A percentile compares a stretch with the other conserved stretches of the same genome.
Evolutionary conservation across 2,797 vertebrate genomes (phyloP).

Genomic region (Melanogrammus aeglefinus): DNA sequence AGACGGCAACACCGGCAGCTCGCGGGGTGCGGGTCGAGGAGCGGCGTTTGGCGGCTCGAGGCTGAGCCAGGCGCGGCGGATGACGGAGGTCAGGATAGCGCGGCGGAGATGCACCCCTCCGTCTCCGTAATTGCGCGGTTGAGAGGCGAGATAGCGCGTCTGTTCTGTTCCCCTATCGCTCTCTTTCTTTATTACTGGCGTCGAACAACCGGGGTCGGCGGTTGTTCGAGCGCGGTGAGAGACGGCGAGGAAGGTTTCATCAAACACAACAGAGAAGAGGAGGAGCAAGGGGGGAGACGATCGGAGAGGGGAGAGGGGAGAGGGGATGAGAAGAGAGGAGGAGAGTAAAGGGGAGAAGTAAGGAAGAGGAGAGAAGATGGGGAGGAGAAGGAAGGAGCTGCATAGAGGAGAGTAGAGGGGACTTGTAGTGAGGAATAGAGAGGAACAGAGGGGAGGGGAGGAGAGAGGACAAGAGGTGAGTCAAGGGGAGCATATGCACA

Average conservation of each 20-base stretch:
- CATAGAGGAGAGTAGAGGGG: not conserved
- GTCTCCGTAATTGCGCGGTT: not conserved
- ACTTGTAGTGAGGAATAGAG: not conserved
- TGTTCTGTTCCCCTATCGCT: not conserved
- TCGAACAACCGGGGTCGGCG: not conserved
- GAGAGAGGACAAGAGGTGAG: not conserved
- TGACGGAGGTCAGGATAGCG: not conserved
- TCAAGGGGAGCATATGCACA: not conserved
- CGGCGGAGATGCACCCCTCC: not conserved
- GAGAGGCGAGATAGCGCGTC: not conserved
- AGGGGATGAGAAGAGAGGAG: not conserved
- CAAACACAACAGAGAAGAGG: not conserved
- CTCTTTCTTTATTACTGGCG: not conserved
- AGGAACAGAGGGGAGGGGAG: not conserved
- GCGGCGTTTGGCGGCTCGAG: not conserved
- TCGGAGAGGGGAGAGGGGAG: not conserved
- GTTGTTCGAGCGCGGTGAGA: not conserved
- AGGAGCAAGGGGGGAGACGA: not conserved
- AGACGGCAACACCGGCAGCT: not conserved
- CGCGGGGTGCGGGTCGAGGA: not conserved
- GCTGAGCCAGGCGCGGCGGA: not conserved
- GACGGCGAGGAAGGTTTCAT: not conserved
- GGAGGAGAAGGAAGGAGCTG: not conserved
- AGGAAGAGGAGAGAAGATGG: not conserved
- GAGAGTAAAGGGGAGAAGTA: not conserved